Conservation (phyloP, 2,888 invertebrate species). For the Branchellion lobata region DNA sequence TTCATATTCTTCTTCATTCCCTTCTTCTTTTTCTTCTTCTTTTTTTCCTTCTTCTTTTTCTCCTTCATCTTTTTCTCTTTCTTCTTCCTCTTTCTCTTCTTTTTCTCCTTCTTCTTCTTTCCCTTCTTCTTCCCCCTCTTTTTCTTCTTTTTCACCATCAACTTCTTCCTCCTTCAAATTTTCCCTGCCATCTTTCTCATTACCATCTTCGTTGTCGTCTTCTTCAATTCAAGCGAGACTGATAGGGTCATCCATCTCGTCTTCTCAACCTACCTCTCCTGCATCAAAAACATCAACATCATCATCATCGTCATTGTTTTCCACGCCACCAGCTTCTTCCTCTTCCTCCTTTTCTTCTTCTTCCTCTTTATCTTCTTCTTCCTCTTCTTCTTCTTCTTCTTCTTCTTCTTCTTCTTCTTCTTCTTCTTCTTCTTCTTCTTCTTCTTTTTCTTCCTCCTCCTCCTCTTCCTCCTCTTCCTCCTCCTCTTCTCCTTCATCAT, state of each 20-base stretch:
- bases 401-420: constrained; percentile 18
- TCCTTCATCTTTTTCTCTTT: not conserved
- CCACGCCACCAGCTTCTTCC: not conserved
- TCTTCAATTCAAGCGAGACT: too few species aligned
- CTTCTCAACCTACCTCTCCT: too few species aligned
- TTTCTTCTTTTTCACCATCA: not conserved
- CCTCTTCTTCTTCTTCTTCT: constrained; percentile 17
- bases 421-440: not conserved
- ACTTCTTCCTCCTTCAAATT: not conserved
- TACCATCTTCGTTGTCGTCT: not conserved
- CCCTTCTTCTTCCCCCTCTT: not conserved
- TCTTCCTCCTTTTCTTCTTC: not conserved
- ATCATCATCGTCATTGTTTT: not conserved
- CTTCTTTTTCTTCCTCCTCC: not conserved
- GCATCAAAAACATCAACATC: too few species aligned
- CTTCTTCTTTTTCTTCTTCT: not conserved
- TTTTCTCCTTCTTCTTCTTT: not conserved
- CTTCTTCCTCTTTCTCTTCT: not conserved
- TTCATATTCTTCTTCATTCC: not conserved
- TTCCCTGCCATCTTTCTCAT: not conserved
- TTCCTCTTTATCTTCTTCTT: not conserved
- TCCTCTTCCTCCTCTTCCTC: not conserved
- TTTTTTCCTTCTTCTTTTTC: not conserved
- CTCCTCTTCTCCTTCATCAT: not conserved
- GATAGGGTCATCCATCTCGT: too few species aligned